Conservation (phyloP, 2,888 invertebrate genomes). For the Strigamia crassipes region DNA sequence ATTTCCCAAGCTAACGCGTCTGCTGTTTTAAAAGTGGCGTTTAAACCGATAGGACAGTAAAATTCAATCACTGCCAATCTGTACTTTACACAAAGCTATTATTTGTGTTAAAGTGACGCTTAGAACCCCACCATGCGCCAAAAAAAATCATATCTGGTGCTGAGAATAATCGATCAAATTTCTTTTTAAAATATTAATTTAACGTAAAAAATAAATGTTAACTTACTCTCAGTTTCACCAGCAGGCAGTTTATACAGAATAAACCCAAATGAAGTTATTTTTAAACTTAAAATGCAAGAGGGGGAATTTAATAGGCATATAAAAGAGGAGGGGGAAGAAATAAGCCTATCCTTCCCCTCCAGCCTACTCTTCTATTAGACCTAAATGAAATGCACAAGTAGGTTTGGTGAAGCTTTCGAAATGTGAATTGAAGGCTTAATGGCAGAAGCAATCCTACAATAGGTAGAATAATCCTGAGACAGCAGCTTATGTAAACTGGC, state of each 20-base stretch:
- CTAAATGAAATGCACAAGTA: conserved; percentile 37
- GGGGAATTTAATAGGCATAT: conserved; percentile 28
- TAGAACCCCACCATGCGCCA: no score
- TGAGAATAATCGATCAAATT: no score
- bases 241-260: neutral
- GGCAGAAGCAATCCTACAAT: conserved; percentile 28
- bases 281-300: neutral
- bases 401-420: conserved; percentile 28
- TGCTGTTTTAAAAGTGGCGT: no score
- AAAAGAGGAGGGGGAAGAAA: conserved; percentile 33
- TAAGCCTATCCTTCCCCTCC: conserved; percentile 31
- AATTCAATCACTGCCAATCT: no score
- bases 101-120: no score
- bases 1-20: no score
- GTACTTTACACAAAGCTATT: no score
- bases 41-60: no score
- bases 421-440: conserved; percentile 34
- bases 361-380: conserved; percentile 33
- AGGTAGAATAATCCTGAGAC: conserved; percentile 28
- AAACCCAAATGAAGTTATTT: conserved; percentile 30
- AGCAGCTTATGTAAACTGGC: conserved; percentile 15
- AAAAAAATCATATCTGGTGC: no score
- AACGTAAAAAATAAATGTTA: neutral
- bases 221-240: neutral
- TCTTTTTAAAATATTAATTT: neutral